Evolutionary conservation across 2,797 vertebrate genomes (phyloP).

Genomic region (Lepus townsendii): DNA sequence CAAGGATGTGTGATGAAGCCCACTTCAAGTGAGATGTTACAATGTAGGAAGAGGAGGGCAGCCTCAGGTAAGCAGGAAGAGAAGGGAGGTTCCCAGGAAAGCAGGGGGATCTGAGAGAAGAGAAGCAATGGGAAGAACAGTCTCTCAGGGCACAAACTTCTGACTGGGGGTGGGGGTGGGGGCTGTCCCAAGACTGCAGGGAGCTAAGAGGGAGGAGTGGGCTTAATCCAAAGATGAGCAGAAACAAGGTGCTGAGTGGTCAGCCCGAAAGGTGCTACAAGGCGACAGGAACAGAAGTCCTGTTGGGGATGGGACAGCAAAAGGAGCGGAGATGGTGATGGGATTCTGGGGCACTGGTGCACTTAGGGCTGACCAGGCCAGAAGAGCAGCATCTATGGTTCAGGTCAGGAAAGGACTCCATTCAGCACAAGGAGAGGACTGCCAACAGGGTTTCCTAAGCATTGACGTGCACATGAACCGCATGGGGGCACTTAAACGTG

Average conservation of each 20-base stretch:
- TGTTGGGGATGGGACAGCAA: background rate
- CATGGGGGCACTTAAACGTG: background rate
- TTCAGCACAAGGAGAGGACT: background rate
- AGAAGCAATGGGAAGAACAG: background rate
- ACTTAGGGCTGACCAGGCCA: background rate
- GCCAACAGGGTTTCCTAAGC: constrained; percentile 15
- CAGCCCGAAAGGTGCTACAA: background rate
- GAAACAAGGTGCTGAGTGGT: background rate
- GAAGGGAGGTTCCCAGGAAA: background rate
- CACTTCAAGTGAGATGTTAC: background rate
- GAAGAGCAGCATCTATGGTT: background rate
- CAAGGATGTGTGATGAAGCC: background rate
- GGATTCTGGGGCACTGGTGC: background rate
- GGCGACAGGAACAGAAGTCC: background rate
- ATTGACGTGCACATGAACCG: background rate
- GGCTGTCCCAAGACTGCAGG: background rate
- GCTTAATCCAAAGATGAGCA: background rate
- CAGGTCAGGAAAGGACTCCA: background rate
- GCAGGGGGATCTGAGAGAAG: constrained; percentile 8
- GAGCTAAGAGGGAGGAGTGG: background rate
- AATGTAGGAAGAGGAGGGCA: background rate
- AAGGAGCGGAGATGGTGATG: background rate
- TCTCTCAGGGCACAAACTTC: background rate
- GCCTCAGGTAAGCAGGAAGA: background rate
- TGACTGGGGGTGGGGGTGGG: background rate